These are phyloP conservation scores for Meda fulgida DNA, from an alignment of 2,797 vertebrate genomes.

Conservation along the genomic window DNA sequence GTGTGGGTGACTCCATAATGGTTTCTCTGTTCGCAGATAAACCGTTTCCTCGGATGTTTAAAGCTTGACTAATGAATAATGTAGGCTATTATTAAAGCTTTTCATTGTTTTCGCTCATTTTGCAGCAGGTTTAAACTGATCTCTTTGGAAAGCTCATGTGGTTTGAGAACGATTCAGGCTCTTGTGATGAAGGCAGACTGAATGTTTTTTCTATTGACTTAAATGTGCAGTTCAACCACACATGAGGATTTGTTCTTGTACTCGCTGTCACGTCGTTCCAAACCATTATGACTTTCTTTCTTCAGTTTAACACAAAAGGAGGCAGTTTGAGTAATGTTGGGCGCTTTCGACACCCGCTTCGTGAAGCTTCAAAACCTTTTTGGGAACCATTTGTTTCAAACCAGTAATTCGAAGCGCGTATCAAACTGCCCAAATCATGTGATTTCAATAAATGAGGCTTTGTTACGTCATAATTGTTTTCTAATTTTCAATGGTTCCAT, in stretches of 20 bases:
- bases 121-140: slow-evolving; percentile 34
- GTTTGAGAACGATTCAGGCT: slow-evolving; percentile 16
- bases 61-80: slow-evolving; percentile 48
- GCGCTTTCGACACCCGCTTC: not conserved
- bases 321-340: not conserved
- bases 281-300: not conserved
- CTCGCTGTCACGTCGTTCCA: not conserved
- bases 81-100: slow-evolving; percentile 46
- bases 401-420: not conserved
- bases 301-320: not conserved
- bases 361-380: not conserved
- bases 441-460: not conserved
- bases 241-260: not conserved
- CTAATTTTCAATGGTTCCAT: not conserved
- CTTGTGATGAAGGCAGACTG: not conserved
- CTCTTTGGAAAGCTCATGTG: slow-evolving; percentile 35
- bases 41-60: slow-evolving; percentile 26
- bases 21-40: slow-evolving; percentile 24
- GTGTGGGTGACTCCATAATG: slow-evolving; percentile 47
- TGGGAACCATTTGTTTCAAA: not conserved
- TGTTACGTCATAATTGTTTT: not conserved
- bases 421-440: not conserved
- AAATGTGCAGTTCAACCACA: not conserved
- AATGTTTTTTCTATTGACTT: not conserved
- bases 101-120: slow-evolving; percentile 47